phyloP scores from a whole-genome alignment of 1,140 invertebrate species.

The Caenorhabditis brenneri region DNA sequence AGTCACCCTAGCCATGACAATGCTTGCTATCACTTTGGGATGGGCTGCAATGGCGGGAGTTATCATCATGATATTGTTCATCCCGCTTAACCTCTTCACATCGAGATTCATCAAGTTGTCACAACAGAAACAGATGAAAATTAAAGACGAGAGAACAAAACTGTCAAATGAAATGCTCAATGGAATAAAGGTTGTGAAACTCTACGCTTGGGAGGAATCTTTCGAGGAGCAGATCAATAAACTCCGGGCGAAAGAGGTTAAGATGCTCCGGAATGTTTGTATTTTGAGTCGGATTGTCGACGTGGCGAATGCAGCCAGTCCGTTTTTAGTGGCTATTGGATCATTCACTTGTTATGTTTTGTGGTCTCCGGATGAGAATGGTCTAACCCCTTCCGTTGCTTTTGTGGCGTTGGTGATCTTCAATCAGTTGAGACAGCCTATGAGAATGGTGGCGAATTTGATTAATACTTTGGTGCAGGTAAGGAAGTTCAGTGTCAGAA shows the following conservation, averaged over 20 bases:
- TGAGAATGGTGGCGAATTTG: conserved; percentile 45
- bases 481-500: too few relatives aligned
- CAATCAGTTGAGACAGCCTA: conserved; percentile 73
- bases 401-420: conserved; percentile 76
- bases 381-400: conserved; percentile 75
- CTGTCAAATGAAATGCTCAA: conserved; percentile 46
- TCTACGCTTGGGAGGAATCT: conserved; percentile 53
- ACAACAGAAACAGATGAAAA: conserved; percentile 45
- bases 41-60: conserved; percentile 2
- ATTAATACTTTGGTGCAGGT: conserved; percentile 47
- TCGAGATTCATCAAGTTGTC: conserved; percentile 7
- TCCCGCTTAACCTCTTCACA: neutral
- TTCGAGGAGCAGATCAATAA: conserved; percentile 49
- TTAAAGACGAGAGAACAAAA: conserved; percentile 47
- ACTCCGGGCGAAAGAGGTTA: conserved; percentile 39
- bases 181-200: conserved; percentile 46
- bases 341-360: conserved; percentile 29
- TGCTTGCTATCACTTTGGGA: conserved; percentile 2
- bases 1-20: conserved; percentile 26
- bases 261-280: conserved; percentile 22
- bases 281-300: conserved; percentile 30
- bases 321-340: conserved; percentile 1
- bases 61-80: neutral
- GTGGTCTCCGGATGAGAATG: neutral
- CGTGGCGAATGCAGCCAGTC: conserved; percentile 5